phyloP scores from a whole-genome alignment of 2,797 vertebrate species.

The Nannoperca australis region DNA sequence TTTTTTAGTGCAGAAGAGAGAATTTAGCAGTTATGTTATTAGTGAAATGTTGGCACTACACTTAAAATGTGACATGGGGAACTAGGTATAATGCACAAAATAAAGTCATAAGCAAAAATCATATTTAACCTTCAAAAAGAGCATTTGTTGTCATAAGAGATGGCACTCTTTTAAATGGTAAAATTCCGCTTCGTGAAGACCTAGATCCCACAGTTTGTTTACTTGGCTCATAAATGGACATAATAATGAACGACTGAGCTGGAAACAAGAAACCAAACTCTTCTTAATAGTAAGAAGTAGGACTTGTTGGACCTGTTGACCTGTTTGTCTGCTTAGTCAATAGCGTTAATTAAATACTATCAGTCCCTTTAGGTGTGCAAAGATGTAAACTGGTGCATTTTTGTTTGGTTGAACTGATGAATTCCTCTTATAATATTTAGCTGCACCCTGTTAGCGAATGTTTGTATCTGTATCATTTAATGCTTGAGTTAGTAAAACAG shows the following conservation, averaged over 20 bases:
- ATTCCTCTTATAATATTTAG: background rate
- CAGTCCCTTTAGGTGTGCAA: background rate
- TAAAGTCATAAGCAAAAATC: background rate
- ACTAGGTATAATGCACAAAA: background rate
- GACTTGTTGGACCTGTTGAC: background rate
- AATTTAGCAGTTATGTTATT: constrained; percentile 14
- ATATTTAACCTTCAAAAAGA: background rate
- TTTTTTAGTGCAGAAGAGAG: constrained; percentile 20
- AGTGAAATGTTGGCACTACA: background rate
- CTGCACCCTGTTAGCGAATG: background rate
- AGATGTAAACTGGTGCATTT: too few species aligned
- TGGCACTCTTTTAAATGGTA: too few species aligned
- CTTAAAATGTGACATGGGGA: background rate
- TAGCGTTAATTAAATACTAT: background rate
- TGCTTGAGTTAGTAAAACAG: background rate
- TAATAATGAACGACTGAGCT: background rate
- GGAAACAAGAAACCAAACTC: background rate
- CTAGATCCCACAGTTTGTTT: background rate
- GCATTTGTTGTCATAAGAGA: background rate
- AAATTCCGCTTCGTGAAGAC: background rate
- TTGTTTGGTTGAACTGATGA: background rate
- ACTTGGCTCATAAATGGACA: background rate
- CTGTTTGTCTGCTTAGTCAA: background rate
- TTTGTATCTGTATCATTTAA: background rate
- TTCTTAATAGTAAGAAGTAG: background rate